Conservation (phyloP, 2,113 vertebrate species). For the Euleptes europaea region DNA sequence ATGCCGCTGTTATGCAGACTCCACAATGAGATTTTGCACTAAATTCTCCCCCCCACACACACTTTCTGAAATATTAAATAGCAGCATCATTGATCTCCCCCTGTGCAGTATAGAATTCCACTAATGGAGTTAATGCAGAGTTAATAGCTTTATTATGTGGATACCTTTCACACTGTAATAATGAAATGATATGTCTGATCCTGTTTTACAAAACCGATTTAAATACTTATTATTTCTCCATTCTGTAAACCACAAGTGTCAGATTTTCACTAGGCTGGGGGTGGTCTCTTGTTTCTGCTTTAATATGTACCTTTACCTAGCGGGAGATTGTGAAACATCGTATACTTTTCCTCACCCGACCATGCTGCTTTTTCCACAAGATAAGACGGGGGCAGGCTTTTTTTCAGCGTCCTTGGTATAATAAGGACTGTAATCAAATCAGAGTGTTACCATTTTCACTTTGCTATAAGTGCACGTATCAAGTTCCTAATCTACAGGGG, state of each 20-base stretch:
- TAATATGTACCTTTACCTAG: accelerated
- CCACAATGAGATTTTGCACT: neutral
- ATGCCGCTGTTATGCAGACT: neutral
- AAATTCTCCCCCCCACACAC: neutral
- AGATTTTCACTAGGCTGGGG: conserved; percentile 29
- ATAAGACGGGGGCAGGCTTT: neutral
- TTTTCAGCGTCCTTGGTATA: neutral
- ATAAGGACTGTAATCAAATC: neutral
- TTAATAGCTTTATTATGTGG: neutral
- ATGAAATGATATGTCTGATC: conserved; percentile 1
- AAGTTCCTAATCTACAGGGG: neutral
- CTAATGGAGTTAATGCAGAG: neutral
- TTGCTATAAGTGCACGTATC: neutral
- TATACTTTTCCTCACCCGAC: neutral
- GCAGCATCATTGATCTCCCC: neutral
- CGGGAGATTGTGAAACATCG: neutral
- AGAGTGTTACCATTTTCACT: neutral
- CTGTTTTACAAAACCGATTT: neutral
- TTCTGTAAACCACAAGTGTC: neutral
- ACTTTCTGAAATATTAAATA: neutral
- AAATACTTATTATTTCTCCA: conserved; percentile 2
- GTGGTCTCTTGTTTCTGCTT: neutral
- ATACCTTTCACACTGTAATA: neutral
- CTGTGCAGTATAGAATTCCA: neutral
- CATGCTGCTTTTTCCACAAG: conserved; percentile 1